Base-by-base conservation (phyloP, 2,888 invertebrate genomes). In the Scaptomyza polygonia region DNA sequence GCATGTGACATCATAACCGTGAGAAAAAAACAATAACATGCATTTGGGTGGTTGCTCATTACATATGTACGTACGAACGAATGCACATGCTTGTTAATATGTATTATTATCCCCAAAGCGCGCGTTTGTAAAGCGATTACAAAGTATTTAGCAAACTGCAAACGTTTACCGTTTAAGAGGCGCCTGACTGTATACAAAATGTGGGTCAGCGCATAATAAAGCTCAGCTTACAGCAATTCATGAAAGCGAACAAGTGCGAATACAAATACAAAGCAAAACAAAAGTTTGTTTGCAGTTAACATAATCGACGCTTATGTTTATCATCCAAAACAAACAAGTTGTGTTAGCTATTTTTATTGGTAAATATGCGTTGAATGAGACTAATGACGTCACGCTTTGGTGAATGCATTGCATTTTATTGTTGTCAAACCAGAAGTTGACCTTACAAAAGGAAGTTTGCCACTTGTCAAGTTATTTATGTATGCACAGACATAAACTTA, bases 1-100 rank as follows among this genome's bases (percentile, higher is more conserved):
- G 40, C 32, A 51, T 69, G 69, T 83, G 82, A 82, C 82, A 85
- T 82, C 86, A 87, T 85, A 71, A 73, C 64, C 82, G 88, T 83
- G 82, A 73, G 82, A 83, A 87, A 81, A 79, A 72, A 65, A 42
- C 77, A 67, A 72, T 81, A 81, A 76, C 67, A 64, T 14, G 29
- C 62, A 32, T 40, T 42, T 34, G 11, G 51, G 45, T 49, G 62
- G 62, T 67, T 44, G 58, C 30, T 59, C 43, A 6, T 44, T 47
- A 57, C 44, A 49, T 36, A 54, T 27, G 18, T 14, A 14, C 11
- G 16, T 25, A 45, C 25, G n/a, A n/a, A 48, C 12, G n/a, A n/a
- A 25, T 25, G 51, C 44, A 34, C n/a, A 39, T 39, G 12, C 3
- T 47, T 29, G 18, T 36, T 1, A 14, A 14, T 36, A 16, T 25